A percentile compares a stretch with the other conserved stretches of the same genome.
These are phyloP conservation scores for Cuniculus paca DNA, from an alignment of 2,797 vertebrate genomes.

Conservation along the genomic window DNA sequence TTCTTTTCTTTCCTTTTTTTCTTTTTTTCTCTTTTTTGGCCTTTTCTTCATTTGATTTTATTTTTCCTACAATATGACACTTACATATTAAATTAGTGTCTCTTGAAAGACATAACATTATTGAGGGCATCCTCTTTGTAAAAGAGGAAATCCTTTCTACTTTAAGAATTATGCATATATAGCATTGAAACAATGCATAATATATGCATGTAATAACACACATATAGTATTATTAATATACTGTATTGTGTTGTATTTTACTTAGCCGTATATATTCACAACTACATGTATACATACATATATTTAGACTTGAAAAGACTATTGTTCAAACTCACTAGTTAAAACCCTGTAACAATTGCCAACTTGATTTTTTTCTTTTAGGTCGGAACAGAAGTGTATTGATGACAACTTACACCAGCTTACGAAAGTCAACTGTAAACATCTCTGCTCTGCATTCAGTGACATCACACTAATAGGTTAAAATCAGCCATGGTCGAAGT, in stretches of 20 bases:
- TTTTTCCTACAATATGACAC: neutral
- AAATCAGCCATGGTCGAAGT: neutral
- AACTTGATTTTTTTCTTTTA: neutral
- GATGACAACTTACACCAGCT: neutral
- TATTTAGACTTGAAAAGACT: neutral
- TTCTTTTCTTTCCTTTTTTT: too few relatives aligned
- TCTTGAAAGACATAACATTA: neutral
- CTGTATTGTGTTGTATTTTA: neutral
- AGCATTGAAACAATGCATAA: neutral
- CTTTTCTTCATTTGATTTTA: constrained; percentile 20
- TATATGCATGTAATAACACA: neutral
- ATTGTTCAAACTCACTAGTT: neutral
- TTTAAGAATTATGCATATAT: neutral
- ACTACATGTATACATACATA: neutral
- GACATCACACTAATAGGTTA: neutral
- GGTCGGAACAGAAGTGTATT: neutral
- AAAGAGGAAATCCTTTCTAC: neutral
- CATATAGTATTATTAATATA: neutral
- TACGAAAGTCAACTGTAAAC: neutral
- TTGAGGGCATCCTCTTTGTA: neutral
- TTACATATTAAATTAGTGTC: neutral
- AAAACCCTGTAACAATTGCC: neutral
- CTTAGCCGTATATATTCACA: too few relatives aligned
- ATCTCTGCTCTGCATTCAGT: neutral
- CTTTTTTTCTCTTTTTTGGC: neutral